These are phyloP conservation scores for Gymnodraco acuticeps DNA, from an alignment of 2,797 vertebrate species.

Conservation along the genomic window DNA sequence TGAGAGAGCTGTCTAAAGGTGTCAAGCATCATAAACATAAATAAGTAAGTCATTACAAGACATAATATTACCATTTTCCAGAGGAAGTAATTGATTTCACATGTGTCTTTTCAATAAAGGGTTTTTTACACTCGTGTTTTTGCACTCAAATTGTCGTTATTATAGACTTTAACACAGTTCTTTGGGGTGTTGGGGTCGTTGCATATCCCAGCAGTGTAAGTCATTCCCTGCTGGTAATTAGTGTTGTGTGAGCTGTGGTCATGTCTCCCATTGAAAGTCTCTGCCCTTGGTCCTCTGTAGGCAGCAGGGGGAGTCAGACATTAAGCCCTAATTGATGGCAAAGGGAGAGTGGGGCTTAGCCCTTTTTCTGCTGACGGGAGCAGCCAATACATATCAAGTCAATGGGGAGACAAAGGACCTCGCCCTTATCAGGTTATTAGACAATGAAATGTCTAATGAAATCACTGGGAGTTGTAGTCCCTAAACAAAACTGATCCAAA, in stretches of 20 bases:
- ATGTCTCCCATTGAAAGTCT: conserved; percentile 62
- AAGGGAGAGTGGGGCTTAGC: conserved; percentile 61
- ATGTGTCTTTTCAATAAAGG: neutral
- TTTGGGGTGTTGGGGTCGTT: conserved; percentile 41
- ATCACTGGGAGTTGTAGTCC: conserved; percentile 41
- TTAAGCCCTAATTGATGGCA: conserved; percentile 76
- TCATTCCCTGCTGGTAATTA: conserved; percentile 67
- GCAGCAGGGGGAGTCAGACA: conserved; percentile 62
- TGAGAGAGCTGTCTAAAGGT: conserved; percentile 26
- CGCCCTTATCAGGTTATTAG: conserved; percentile 36
- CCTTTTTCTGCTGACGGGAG: conserved; percentile 72
- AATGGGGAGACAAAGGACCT: conserved; percentile 44
- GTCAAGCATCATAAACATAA: conserved; percentile 19
- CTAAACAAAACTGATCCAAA: conserved; percentile 21
- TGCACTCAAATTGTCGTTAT: neutral
- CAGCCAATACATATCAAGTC: conserved; percentile 55
- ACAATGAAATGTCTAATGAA: conserved; percentile 34
- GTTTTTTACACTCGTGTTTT: neutral
- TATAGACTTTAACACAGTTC: conserved; percentile 16
- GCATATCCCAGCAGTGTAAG: conserved; percentile 35
- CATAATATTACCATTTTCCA: conserved; percentile 26
- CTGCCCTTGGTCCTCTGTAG: conserved; percentile 62
- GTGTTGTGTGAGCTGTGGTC: conserved; percentile 59
- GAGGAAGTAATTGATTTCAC: conserved; percentile 1
- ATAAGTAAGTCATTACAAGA: neutral